These are phyloP conservation scores for Chaunax sp. DNA, from an alignment of 2,797 vertebrate species.

Conservation along the genomic window DNA sequence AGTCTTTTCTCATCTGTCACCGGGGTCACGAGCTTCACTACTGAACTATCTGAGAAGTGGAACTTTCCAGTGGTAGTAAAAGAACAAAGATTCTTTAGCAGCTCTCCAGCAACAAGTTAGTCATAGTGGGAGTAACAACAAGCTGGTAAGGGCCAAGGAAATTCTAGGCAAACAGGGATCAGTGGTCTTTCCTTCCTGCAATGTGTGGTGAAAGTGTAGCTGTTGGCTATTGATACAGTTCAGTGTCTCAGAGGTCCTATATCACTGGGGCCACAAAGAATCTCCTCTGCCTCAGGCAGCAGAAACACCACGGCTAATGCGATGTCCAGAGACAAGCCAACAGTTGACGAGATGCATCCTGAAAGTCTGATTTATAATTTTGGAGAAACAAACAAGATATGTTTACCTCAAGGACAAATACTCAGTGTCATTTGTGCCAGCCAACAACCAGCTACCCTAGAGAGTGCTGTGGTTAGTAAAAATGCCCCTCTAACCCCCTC, in stretches of 20 bases:
- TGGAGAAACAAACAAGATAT: not conserved
- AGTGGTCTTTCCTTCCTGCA: conserved; percentile 25
- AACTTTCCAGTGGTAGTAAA: conserved; percentile 4
- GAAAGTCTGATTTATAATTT: conserved; percentile 6
- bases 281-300: conserved; percentile 22
- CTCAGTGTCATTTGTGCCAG: not conserved
- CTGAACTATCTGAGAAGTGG: not conserved
- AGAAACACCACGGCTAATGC: conserved; percentile 7
- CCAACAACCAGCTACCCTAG: conserved; percentile 4
- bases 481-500: too few relatives aligned
- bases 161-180: conserved; percentile 41
- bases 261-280: conserved; percentile 2
- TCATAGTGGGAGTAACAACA: too few relatives aligned
- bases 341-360: conserved; percentile 17
- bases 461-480: conserved; percentile 10
- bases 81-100: not conserved
- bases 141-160: conserved; percentile 5
- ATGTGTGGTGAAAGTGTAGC: conserved; percentile 4
- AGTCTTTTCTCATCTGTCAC: conserved; percentile 18
- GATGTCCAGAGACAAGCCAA: conserved; percentile 42
- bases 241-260: conserved; percentile 24
- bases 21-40: conserved; percentile 12
- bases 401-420: conserved; percentile 6
- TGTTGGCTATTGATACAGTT: conserved; percentile 23
- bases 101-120: not conserved